Percentiles rank a stretch among this genome's conserved stretches.
These are phyloP conservation scores for Oncorhynchus gorbuscha DNA, from an alignment of 2,113 vertebrate species.

Conservation along the genomic window DNA sequence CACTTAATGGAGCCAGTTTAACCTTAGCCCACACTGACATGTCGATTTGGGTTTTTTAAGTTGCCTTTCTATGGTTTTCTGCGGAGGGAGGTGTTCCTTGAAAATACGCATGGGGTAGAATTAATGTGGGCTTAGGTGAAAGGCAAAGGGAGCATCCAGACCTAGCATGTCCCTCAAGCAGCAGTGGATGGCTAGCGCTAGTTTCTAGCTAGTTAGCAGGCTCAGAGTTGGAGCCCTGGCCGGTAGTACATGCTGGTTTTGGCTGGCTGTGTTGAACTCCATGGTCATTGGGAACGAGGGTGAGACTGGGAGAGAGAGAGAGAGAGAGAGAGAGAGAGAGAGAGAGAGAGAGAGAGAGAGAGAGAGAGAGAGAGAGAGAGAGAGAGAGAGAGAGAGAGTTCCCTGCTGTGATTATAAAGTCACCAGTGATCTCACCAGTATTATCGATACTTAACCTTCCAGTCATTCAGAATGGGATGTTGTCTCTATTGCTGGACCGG, in stretches of 20 bases:
- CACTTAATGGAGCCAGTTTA: slow-evolving; percentile 61
- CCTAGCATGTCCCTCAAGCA: slow-evolving; percentile 57
- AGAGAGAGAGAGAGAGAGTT: no score
- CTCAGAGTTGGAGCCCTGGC: slow-evolving; percentile 17
- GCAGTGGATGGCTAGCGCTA: slow-evolving; percentile 31
- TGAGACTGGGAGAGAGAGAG: not conserved
- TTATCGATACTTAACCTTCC: slow-evolving; percentile 57
- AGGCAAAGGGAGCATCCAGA: slow-evolving; percentile 52
- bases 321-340: slow-evolving; percentile 16
- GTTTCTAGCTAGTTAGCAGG: slow-evolving; percentile 47
- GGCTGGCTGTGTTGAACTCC: slow-evolving; percentile 33
- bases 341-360: not conserved
- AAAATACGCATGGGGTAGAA: slow-evolving; percentile 52
- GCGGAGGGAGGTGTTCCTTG: slow-evolving; percentile 38
- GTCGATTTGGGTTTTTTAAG: slow-evolving; percentile 71
- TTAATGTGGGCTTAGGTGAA: slow-evolving; percentile 67
- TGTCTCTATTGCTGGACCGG: slow-evolving; percentile 46
- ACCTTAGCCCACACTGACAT: slow-evolving; percentile 63
- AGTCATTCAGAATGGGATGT: slow-evolving; percentile 49
- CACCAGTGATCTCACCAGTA: slow-evolving; percentile 55
- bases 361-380: not conserved
- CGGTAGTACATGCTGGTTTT: slow-evolving; percentile 36
- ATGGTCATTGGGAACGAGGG: slow-evolving; percentile 28
- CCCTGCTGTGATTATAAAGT: slow-evolving; percentile 47
- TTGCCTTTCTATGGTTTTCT: slow-evolving; percentile 63